Evolutionary conservation across 2,888 invertebrate genomes (phyloP).

Genomic region (Synergus japonicus): DNA sequence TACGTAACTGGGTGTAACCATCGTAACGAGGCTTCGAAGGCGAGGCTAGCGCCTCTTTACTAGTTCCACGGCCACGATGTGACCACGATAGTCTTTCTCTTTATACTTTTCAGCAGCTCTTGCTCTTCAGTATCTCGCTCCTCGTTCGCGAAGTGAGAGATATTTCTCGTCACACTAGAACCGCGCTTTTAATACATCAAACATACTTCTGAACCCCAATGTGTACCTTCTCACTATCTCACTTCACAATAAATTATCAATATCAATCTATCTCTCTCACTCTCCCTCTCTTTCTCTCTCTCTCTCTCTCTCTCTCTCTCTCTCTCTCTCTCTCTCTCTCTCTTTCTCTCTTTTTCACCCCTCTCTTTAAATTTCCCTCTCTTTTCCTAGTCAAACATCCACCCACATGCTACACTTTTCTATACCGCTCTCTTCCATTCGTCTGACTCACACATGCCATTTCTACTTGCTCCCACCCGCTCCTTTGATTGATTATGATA

Average conservation of each 20-base stretch:
- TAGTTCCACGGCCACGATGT: constrained; percentile 49
- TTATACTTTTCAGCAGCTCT: background rate
- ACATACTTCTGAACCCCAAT: constrained; percentile 1
- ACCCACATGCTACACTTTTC: background rate
- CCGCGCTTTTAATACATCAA: background rate
- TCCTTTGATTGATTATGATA: background rate
- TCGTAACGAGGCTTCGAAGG: constrained; percentile 57
- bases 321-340: background rate
- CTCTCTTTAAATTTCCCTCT: background rate
- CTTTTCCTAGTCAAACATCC: background rate
- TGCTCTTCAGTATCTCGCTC: constrained; percentile 9
- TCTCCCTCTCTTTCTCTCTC: background rate
- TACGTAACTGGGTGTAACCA: constrained; percentile 50
- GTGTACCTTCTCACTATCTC: background rate
- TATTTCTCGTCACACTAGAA: background rate
- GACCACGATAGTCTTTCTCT: constrained; percentile 30
- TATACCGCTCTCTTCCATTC: background rate
- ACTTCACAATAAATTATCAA: background rate
- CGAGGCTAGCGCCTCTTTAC: constrained; percentile 53
- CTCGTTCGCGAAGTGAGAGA: constrained; percentile 29
- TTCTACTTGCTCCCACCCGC: background rate
- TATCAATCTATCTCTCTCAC: background rate
- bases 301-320: background rate
- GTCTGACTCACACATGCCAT: background rate
- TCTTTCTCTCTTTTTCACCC: background rate